Conservation (phyloP, 2,888 invertebrate genomes). For the Cheilosia soror region DNA sequence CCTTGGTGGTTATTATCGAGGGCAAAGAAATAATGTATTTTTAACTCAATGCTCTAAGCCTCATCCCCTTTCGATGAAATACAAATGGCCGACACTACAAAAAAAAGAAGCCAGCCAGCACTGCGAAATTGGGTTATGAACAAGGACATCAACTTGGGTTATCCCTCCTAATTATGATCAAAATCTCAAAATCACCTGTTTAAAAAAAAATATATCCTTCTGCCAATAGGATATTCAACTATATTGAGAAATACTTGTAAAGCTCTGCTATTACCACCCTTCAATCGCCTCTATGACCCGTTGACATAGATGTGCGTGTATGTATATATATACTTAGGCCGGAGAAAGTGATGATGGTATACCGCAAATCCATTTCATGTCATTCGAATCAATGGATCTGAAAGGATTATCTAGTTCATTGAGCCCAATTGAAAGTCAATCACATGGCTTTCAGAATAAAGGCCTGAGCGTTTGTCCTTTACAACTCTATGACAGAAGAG, state of each 20-base stretch:
- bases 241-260: slow-evolving; percentile 53
- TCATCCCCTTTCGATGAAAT: neutral
- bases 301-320: neutral
- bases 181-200: slow-evolving; percentile 60
- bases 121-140: slow-evolving; percentile 53
- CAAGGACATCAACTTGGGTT: slow-evolving; percentile 50
- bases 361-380: slow-evolving; percentile 72
- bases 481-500: slow-evolving; percentile 16
- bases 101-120: slow-evolving; percentile 1
- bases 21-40: slow-evolving; percentile 64
- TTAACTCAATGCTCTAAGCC: slow-evolving; percentile 36
- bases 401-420: slow-evolving; percentile 75
- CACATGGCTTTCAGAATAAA: slow-evolving; percentile 57
- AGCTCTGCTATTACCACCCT: neutral
- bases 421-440: slow-evolving; percentile 74
- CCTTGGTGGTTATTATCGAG: slow-evolving; percentile 2
- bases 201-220: slow-evolving; percentile 41
- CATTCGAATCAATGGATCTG: slow-evolving; percentile 68
- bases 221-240: slow-evolving; percentile 25
- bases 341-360: slow-evolving; percentile 43
- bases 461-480: slow-evolving; percentile 28
- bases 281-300: neutral
- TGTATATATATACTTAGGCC: neutral
- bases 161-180: slow-evolving; percentile 62
- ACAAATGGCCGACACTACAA: neutral